Evolutionary conservation across 2,888 invertebrate species (phyloP).

Genomic region (Danaus chrysippus): DNA sequence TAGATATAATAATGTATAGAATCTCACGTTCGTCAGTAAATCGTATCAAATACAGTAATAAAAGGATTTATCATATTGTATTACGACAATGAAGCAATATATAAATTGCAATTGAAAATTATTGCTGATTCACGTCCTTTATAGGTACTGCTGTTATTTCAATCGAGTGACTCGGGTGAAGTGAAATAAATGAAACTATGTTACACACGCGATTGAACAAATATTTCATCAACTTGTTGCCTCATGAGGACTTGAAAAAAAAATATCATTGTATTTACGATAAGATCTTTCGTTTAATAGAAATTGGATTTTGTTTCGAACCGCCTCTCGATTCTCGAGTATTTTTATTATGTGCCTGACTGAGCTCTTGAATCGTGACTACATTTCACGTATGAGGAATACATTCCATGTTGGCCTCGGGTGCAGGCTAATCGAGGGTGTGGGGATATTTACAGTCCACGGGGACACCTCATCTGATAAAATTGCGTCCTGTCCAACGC

Average conservation of each 20-base stretch:
- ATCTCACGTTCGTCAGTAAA: conserved; percentile 17
- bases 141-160: conserved; percentile 65
- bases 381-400: conserved; percentile 20
- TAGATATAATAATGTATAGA: neutral
- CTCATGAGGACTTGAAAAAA: conserved; percentile 56
- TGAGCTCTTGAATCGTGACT: conserved; percentile 26
- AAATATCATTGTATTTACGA: conserved; percentile 51
- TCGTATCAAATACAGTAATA: conserved; percentile 3
- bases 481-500: conserved; percentile 42
- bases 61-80: conserved; percentile 30
- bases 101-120: conserved; percentile 59
- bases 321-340: conserved; percentile 23
- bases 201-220: conserved; percentile 73
- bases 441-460: conserved; percentile 63
- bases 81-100: conserved; percentile 42
- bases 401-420: conserved; percentile 42
- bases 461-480: conserved; percentile 60
- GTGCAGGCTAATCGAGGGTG: conserved; percentile 55
- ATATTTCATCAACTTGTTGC: conserved; percentile 77
- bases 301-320: conserved; percentile 43
- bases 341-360: conserved; percentile 26
- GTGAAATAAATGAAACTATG: conserved; percentile 76
- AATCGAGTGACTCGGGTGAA: conserved; percentile 67
- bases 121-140: conserved; percentile 68
- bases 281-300: conserved; percentile 48